Conservation (phyloP, 2,113 vertebrate genomes). For the Corynorhinus townsendii region DNA sequence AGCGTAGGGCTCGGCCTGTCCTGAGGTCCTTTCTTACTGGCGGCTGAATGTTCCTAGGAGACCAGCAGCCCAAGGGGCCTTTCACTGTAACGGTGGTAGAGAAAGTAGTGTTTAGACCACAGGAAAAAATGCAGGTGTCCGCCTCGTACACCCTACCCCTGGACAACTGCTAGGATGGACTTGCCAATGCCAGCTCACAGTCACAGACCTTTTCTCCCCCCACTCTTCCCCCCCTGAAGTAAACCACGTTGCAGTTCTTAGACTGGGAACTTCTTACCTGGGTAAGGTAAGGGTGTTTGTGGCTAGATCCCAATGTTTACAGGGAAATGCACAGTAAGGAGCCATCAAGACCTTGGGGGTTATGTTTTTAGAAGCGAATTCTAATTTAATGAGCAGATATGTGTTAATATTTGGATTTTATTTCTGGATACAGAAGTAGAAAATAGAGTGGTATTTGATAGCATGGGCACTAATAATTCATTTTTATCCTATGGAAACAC, state of each 20-base stretch:
- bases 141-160: accelerated
- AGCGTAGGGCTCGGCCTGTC: background rate
- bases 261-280: too few species aligned
- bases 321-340: accelerated
- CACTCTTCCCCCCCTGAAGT: too few species aligned
- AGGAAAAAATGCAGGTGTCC: background rate
- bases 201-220: too few species aligned
- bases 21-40: background rate
- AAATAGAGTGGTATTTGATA: background rate
- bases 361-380: background rate
- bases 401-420: background rate
- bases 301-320: too few species aligned
- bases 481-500: background rate
- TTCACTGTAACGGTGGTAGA: background rate
- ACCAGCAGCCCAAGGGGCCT: background rate
- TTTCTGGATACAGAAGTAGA: background rate
- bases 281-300: too few species aligned
- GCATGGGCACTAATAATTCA: background rate
- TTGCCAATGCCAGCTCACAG: too few species aligned
- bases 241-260: too few species aligned
- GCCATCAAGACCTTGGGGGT: background rate
- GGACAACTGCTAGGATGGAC: background rate
- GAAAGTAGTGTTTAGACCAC: too few species aligned
- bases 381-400: background rate
- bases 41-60: background rate